Conservation (phyloP, 2,888 invertebrate species). For the Dione vanillae region DNA sequence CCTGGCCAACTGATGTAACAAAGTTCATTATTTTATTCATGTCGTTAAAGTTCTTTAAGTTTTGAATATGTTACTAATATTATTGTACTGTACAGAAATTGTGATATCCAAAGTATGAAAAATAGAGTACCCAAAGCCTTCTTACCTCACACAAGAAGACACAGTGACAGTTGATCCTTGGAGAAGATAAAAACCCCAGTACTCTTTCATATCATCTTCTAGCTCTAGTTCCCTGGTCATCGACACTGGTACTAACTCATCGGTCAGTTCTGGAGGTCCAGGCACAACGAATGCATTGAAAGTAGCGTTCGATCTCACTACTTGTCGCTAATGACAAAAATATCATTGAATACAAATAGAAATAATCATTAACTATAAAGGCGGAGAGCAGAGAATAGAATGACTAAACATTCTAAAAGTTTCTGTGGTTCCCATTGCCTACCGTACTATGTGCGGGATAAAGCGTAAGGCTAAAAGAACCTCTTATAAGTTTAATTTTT, state of each 20-base stretch:
- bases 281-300: conserved; percentile 90
- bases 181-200: conserved; percentile 92
- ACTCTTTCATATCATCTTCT: conserved; percentile 92
- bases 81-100: not conserved
- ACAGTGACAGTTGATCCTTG: conserved; percentile 90
- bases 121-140: conserved; percentile 29
- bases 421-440: no score
- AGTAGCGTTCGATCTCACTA: conserved; percentile 88
- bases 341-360: no score
- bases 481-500: no score
- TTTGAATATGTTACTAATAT: no score
- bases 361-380: no score
- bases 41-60: no score
- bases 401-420: no score
- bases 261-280: conserved; percentile 84
- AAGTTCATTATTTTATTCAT: not conserved
- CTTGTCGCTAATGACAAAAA: conserved; percentile 83
- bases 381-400: no score
- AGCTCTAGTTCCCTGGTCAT: conserved; percentile 88
- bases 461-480: no score
- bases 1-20: conserved; percentile 86
- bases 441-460: no score
- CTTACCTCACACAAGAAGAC: conserved; percentile 89
- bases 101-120: not conserved
- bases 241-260: conserved; percentile 84